Evolutionary conservation across 2,888 invertebrate species (phyloP).

Genomic region (Temnothorax unifasciatus): DNA sequence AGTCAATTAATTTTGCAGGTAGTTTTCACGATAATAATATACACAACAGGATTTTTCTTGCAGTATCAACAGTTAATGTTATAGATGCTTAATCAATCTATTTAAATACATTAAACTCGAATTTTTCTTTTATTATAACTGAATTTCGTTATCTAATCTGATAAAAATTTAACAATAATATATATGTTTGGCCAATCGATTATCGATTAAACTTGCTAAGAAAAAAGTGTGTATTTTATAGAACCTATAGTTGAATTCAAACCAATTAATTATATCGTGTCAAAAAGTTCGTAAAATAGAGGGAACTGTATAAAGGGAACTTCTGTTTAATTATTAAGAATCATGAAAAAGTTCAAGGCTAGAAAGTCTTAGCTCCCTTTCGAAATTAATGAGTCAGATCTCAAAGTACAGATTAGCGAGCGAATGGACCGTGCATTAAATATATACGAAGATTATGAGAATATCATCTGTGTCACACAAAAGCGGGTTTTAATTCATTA

Average conservation of each 20-base stretch:
- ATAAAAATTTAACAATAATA: not conserved
- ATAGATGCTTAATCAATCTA: not conserved
- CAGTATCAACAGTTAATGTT: not conserved
- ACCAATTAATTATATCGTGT: not conserved
- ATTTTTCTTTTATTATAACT: not conserved
- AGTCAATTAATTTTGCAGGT: not conserved
- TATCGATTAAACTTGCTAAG: not conserved
- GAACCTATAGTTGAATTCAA: not conserved
- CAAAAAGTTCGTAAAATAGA: not conserved
- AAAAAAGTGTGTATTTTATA: not conserved
- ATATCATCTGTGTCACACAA: not conserved
- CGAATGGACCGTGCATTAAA: constrained; percentile 4
- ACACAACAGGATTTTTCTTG: not conserved
- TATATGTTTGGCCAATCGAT: not conserved
- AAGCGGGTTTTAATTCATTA: constrained; percentile 25
- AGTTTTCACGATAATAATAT: not conserved
- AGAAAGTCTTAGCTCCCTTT: not conserved
- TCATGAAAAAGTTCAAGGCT: no score
- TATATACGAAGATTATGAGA: constrained; percentile 28
- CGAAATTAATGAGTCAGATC: constrained; percentile 3
- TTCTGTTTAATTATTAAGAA: constrained; percentile 10
- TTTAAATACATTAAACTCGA: not conserved
- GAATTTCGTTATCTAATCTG: not conserved
- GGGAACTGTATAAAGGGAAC: not conserved
- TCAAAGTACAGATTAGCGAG: not conserved